A percentile compares a stretch with the other conserved stretches of the same genome.
Evolutionary conservation across 2,797 vertebrate genomes (phyloP).

Genomic region (Syngnathus rostellatus): DNA sequence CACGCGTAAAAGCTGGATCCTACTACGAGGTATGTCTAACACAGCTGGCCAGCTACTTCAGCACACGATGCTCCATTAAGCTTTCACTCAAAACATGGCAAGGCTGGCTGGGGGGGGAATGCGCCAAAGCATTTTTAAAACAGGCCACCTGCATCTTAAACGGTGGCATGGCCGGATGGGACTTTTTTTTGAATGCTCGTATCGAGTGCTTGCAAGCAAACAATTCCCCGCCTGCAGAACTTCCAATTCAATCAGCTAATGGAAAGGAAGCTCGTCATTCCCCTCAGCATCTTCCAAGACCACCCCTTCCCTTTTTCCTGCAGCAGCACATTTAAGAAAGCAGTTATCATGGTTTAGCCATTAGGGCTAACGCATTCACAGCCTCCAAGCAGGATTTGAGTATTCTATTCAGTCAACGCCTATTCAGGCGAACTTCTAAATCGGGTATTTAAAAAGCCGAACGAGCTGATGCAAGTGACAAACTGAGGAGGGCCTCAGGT

Average conservation of each 20-base stretch:
- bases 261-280: constrained; percentile 47
- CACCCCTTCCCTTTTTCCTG: constrained; percentile 32
- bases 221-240: constrained; percentile 43
- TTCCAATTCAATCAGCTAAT: constrained; percentile 73
- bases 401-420: constrained; percentile 56
- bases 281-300: constrained; percentile 8
- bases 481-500: constrained; percentile 16
- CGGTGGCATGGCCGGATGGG: constrained; percentile 18
- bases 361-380: constrained; percentile 62
- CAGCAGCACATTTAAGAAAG: constrained; percentile 53
- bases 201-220: constrained; percentile 36
- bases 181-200: constrained; percentile 39
- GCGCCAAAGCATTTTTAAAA: constrained; percentile 2
- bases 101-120: constrained; percentile 9
- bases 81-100: constrained; percentile 59
- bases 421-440: constrained; percentile 57
- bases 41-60: constrained; percentile 38
- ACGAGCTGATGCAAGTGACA: constrained; percentile 10
- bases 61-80: constrained; percentile 62
- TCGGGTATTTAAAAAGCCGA: constrained; percentile 36
- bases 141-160: constrained; percentile 26
- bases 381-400: constrained; percentile 51
- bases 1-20: constrained; percentile 49
- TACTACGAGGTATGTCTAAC: constrained; percentile 49
- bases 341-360: constrained; percentile 59